Evolutionary conservation across 2,888 invertebrate genomes (phyloP).

Genomic region (Melanotus villosus): DNA sequence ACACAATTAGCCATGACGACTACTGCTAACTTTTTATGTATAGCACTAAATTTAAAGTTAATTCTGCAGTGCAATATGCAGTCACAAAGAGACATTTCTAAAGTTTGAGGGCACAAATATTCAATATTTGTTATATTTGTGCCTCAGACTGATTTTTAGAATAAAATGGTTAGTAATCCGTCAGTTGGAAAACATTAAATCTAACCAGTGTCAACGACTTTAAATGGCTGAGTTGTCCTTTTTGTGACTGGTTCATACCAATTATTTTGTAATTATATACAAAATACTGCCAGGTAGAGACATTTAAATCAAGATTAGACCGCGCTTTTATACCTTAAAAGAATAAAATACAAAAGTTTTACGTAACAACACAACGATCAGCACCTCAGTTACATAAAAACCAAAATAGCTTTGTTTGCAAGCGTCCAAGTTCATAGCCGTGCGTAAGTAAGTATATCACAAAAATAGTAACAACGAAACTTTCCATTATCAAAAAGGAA

Average conservation of each 20-base stretch:
- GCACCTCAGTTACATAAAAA: slow-evolving; percentile 14
- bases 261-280: slow-evolving; percentile 34
- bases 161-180: too few species aligned
- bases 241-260: slow-evolving; percentile 29
- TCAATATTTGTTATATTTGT: too few species aligned
- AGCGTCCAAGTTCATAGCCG: slow-evolving; percentile 4
- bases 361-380: slow-evolving; percentile 5
- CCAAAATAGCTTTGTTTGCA: slow-evolving; percentile 22
- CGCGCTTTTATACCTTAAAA: neutral
- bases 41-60: neutral
- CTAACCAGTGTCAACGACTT: slow-evolving; percentile 1
- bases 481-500: too few species aligned
- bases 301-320: slow-evolving; percentile 24
- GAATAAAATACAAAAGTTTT: slow-evolving; percentile 4
- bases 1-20: slow-evolving; percentile 11
- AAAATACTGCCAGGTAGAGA: slow-evolving; percentile 34
- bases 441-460: neutral
- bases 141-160: too few species aligned
- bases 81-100: neutral
- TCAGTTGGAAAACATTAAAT: neutral
- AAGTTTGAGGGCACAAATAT: too few species aligned
- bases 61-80: slow-evolving; percentile 21
- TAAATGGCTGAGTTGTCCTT: slow-evolving; percentile 4
- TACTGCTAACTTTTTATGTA: neutral
- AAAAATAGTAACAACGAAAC: slow-evolving; percentile 24